Percentiles rank a stretch among this genome's conserved stretches.
Conservation (phyloP, 2,797 vertebrate genomes). For the Pseudocheirus occidentalis region DNA sequence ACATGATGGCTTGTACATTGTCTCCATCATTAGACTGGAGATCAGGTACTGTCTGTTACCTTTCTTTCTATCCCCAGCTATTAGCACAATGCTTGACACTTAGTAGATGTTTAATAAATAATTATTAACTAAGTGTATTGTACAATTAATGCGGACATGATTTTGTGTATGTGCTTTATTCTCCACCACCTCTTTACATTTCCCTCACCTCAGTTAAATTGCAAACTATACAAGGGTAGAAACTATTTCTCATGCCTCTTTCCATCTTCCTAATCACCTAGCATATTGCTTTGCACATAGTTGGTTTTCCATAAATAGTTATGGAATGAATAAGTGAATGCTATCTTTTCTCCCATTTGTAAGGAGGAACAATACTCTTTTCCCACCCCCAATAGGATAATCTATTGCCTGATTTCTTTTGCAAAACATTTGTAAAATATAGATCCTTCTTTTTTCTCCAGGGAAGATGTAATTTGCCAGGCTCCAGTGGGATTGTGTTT, state of each 20-base stretch:
- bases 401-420: conserved; percentile 62
- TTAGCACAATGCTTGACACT: background rate
- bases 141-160: background rate
- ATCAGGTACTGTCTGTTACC: background rate
- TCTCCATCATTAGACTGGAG: background rate
- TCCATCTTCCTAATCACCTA: background rate
- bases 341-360: background rate
- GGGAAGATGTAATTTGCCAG: conserved; percentile 47
- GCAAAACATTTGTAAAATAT: conserved; percentile 48
- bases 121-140: background rate
- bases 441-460: conserved; percentile 47
- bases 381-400: background rate
- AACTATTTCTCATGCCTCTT: background rate
- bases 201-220: background rate
- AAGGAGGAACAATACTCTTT: background rate
- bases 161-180: background rate
- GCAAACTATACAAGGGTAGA: background rate
- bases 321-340: background rate
- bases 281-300: background rate
- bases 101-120: background rate
- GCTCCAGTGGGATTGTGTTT: conserved; percentile 40
- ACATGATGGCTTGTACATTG: background rate
- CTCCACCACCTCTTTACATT: background rate
- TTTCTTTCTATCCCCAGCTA: background rate
- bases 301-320: background rate